Conservation (phyloP, 1,140 invertebrate genomes). For the Micrasema longulum region DNA sequence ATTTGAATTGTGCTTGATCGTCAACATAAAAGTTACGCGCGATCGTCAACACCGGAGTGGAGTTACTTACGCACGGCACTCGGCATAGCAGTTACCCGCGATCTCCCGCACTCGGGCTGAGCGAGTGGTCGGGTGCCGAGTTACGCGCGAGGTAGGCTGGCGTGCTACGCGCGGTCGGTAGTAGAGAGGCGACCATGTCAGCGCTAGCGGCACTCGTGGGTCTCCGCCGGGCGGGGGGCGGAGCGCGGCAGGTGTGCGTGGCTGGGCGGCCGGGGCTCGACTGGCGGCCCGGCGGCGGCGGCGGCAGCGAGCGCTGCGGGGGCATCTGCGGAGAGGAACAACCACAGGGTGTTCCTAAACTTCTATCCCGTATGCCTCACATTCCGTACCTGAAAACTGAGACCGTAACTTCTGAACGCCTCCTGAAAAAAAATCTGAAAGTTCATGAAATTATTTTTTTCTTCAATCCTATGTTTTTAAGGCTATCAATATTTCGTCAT, state of each 20-base stretch:
- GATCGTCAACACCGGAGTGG: too few species aligned
- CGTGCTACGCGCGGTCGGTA: constrained; percentile 59
- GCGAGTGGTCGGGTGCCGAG: constrained; percentile 58
- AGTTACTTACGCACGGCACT: too few species aligned
- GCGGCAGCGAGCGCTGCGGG: constrained; percentile 12
- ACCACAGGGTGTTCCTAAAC: background rate
- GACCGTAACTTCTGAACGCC: background rate
- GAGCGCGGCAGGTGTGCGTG: constrained; percentile 8
- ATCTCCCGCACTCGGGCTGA: too few species aligned
- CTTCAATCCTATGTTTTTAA: too few species aligned
- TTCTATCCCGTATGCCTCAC: background rate
- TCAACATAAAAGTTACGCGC: too few species aligned
- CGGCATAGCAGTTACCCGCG: too few species aligned
- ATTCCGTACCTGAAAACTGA: background rate
- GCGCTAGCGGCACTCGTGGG: constrained; percentile 28
- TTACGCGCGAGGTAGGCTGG: constrained; percentile 58
- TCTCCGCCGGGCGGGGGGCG: background rate
- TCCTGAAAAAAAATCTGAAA: background rate
- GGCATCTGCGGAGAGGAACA: constrained; percentile 34
- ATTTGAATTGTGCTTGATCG: too few species aligned
- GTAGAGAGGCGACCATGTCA: constrained; percentile 61
- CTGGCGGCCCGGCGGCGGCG: constrained; percentile 19
- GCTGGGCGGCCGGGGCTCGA: constrained; percentile 24
- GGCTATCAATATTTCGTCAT: too few species aligned
- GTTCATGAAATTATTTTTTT: too few species aligned